Evolutionary conservation across 1,140 invertebrate genomes (phyloP), one percentile per base, ranked within the genome.

Genomic region (Uloborus diversus): DNA sequence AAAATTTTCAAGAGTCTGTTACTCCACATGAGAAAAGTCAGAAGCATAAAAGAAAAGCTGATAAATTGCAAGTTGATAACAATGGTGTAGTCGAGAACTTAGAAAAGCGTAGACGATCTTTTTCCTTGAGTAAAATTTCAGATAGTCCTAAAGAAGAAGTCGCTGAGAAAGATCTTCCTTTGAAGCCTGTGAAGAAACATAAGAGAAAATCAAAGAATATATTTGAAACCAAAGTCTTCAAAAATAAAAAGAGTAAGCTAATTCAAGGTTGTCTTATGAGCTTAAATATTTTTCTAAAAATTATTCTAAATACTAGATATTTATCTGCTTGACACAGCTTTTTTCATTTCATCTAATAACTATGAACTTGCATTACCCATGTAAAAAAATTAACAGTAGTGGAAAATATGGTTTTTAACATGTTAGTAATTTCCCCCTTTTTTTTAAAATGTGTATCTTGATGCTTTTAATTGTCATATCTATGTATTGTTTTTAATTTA

Each of bases 221-320:
- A 37, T 76, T 76, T 76, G 73, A 76, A 76, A 76, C 47, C 5
- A 76, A 76, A 65, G 30, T 33, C 1, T 76, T 76, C 33, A 76
- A 76, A 57, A 76, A 76, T 28, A 76, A 76, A n/a, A 76, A 76
- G 56, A 35, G 73, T 76, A 65, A 65, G 73, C 33, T 30, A 13
- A n/a, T n/a, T n/a, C n/a, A n/a, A n/a, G n/a, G n/a, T n/a, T n/a
- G n/a, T n/a, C n/a, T n/a, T n/a, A n/a, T n/a, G n/a, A n/a, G n/a
- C n/a, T n/a, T n/a, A n/a, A n/a, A n/a, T 53, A n/a, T 53, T 7
- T 53, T 53, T 53, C 49, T 9, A 53, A 4, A 53, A 53, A 9
- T 53, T 53, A n/a, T 9, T n/a, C 49, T 53, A 9, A 14, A 9
- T 9, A n/a, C 49, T 53, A 7, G 17, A 20, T 9, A 42, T 53